These are phyloP conservation scores for Platycheirus albimanus DNA, from an alignment of 2,888 invertebrate species.

Conservation along the genomic window DNA sequence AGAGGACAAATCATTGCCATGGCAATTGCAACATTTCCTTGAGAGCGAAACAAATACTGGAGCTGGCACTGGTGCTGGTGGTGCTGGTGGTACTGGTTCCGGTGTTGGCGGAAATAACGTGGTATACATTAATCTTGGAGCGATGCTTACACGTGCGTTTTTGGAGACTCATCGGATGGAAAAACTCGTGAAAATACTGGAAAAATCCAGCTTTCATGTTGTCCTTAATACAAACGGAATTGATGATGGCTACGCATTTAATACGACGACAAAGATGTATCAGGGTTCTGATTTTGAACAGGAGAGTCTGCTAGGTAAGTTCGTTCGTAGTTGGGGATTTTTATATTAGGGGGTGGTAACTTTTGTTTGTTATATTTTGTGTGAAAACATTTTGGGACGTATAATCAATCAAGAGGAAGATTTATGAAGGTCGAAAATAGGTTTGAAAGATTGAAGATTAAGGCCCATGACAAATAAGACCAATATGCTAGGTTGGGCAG, in stretches of 20 bases:
- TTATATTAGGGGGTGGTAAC: too few species aligned
- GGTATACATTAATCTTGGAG: slow-evolving; percentile 76
- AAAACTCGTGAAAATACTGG: slow-evolving; percentile 75
- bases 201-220: slow-evolving; percentile 74
- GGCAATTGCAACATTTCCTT: slow-evolving; percentile 74
- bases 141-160: slow-evolving; percentile 66
- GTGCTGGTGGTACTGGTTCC: neutral
- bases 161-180: slow-evolving; percentile 70
- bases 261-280: slow-evolving; percentile 75
- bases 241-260: slow-evolving; percentile 60
- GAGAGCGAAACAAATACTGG: slow-evolving; percentile 50
- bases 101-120: slow-evolving; percentile 45
- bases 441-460: slow-evolving; percentile 31
- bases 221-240: slow-evolving; percentile 76
- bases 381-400: slow-evolving; percentile 10
- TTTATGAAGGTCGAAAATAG: slow-evolving; percentile 34
- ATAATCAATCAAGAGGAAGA: slow-evolving; percentile 31
- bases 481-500: neutral
- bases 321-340: neutral
- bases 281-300: slow-evolving; percentile 73
- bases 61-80: too few species aligned
- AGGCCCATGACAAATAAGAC: slow-evolving; percentile 12
- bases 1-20: slow-evolving; percentile 68
- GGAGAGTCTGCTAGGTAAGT: slow-evolving; percentile 76
- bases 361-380: slow-evolving; percentile 10